Base-by-base conservation (phyloP, 2,888 invertebrate species). In the Trissolcus japonicus region DNA sequence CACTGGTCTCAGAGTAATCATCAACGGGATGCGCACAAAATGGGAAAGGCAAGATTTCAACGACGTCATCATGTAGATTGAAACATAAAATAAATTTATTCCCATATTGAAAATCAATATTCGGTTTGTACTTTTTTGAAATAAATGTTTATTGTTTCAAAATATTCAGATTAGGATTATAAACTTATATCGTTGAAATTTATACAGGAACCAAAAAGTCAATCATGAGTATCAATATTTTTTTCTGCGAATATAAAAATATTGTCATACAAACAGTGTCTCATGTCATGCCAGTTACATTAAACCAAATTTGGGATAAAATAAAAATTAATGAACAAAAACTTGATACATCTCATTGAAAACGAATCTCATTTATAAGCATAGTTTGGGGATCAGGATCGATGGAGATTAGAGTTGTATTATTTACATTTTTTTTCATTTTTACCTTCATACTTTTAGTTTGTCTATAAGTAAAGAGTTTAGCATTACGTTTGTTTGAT, bases 101-200 rank as follows among this genome's bases (percentile, higher is more conserved):
- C n/a, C 4, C 43, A 16, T 14, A 21, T 54, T 51, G 35, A 2
- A 35, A 35, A 51, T 17, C 11, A 51, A 51, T 19, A 17, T 17
- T 51, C 19, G 19, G 50, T 19, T 51, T 4, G 50, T 35, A 35
- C 9, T 35, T 35, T 63, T 73, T 76, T 65, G 60, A 69, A 76
- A 76, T 54, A 53, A 76, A 76, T 6, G 21, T 76, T 76, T 75
- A 76, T 76, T 76, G 63, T 69, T 76, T 54, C 25, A 65, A 76
- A 69, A 60, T 76, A 65, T 76, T 55, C 61, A 51, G 56, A 54
- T 53, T 63, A 75, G 57, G 61, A 75, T 75, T 63, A 75, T 68
- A 75, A 75, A 66, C 53, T 43, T 60, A 71, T 76, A 62, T 54
- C 55, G 62, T 69, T 51, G 48, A 75, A 74, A 63, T 59, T 60